These are phyloP conservation scores for Hippocampus guttulatus DNA, from an alignment of 2,113 vertebrate species.

Conservation along the genomic window DNA sequence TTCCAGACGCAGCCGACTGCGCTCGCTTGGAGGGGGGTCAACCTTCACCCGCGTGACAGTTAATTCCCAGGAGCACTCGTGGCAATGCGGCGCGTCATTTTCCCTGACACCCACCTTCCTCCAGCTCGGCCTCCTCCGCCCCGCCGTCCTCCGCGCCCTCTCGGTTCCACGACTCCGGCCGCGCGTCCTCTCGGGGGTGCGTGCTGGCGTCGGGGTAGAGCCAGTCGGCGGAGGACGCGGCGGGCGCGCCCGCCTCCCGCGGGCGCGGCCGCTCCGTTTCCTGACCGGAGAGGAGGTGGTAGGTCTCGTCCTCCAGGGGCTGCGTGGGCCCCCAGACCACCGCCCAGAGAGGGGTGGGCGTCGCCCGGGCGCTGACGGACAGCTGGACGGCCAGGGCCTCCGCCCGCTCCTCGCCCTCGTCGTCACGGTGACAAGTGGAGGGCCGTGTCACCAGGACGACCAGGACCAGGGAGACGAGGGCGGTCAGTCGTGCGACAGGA, in stretches of 20 bases:
- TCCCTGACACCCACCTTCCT: slow-evolving; percentile 69
- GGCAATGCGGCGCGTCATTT: slow-evolving; percentile 27
- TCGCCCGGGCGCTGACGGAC: slow-evolving; percentile 71
- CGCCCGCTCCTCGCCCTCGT: slow-evolving; percentile 62
- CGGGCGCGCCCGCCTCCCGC: slow-evolving; percentile 41
- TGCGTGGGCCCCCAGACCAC: slow-evolving; percentile 78
- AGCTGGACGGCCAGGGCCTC: slow-evolving; percentile 59
- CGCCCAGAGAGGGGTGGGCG: slow-evolving; percentile 75
- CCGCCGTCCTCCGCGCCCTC: slow-evolving; percentile 49
- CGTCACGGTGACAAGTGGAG: slow-evolving; percentile 64
- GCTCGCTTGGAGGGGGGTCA: slow-evolving; percentile 30
- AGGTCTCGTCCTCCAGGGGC: slow-evolving; percentile 72
- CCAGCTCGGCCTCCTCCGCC: slow-evolving; percentile 58
- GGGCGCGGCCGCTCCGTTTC: slow-evolving; percentile 56
- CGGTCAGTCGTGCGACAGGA: slow-evolving; percentile 67
- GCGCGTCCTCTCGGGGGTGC: slow-evolving; percentile 51
- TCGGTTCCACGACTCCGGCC: slow-evolving; percentile 46
- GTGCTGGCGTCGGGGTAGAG: slow-evolving; percentile 37
- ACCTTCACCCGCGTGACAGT: slow-evolving; percentile 55
- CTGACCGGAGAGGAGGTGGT: slow-evolving; percentile 70
- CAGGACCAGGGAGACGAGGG: slow-evolving; percentile 69
- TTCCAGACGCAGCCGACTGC: slow-evolving; percentile 46
- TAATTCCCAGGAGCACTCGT: slow-evolving; percentile 54
- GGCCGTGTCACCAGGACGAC: slow-evolving; percentile 58
- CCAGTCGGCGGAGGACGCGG: slow-evolving; percentile 53